A percentile compares a stretch with the other conserved stretches of the same genome.
These are phyloP conservation scores for Theocolax elegans DNA, from an alignment of 1,140 invertebrate species.

Conservation along the genomic window DNA sequence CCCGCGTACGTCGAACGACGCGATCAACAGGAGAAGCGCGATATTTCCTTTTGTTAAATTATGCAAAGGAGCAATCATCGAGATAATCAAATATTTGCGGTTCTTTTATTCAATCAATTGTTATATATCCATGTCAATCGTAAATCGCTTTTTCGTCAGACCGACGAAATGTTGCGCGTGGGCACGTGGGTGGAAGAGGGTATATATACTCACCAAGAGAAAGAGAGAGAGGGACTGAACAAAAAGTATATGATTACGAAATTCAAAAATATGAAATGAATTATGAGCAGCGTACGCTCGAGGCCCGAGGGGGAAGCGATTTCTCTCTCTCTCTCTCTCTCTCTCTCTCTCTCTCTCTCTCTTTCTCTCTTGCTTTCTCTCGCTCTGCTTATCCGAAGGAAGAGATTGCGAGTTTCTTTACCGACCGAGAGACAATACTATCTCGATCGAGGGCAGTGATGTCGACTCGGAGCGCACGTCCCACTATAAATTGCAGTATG, in stretches of 20 bases:
- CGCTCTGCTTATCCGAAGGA: not conserved
- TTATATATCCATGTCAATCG: not conserved
- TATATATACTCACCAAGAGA: too few relatives aligned
- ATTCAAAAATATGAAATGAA: constrained; percentile 4
- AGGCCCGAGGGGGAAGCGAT: too few relatives aligned
- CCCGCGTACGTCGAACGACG: too few relatives aligned
- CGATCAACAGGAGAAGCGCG: too few relatives aligned
- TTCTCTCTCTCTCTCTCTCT: too few relatives aligned
- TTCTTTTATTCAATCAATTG: not conserved
- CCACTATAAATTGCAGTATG: constrained; percentile 56
- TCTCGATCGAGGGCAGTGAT: constrained; percentile 49
- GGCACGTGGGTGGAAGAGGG: not conserved
- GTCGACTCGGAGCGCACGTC: too few relatives aligned
- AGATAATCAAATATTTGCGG: not conserved
- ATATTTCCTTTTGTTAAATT: too few relatives aligned
- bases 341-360: too few relatives aligned
- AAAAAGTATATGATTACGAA: not conserved
- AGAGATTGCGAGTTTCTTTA: not conserved
- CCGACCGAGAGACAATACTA: constrained; percentile 45
- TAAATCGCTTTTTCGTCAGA: not conserved
- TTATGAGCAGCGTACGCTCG: not conserved
- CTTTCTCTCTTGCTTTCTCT: too few relatives aligned
- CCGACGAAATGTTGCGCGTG: too few relatives aligned
- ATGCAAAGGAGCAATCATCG: too few relatives aligned
- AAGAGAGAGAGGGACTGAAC: too few relatives aligned